Evolutionary conservation across 1,140 invertebrate species (phyloP).

Genomic region (Himalopsyche phryganea): DNA sequence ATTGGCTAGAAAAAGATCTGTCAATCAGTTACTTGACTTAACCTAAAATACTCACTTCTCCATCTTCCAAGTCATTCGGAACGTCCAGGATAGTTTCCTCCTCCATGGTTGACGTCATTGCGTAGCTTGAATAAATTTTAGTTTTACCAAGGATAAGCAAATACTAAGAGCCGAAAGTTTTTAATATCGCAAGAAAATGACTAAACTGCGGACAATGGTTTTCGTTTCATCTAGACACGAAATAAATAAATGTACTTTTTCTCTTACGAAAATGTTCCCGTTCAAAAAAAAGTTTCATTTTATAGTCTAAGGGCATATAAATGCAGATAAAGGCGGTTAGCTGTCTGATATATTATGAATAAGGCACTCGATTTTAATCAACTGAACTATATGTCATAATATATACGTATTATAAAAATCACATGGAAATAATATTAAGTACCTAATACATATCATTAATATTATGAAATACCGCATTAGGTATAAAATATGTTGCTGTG

Average conservation of each 20-base stretch:
- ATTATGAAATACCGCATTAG: too few relatives aligned
- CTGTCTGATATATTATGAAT: too few relatives aligned
- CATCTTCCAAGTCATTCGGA: conserved; percentile 14
- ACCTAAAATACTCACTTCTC: conserved; percentile 25
- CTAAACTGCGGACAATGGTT: background rate
- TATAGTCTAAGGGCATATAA: conserved; percentile 12
- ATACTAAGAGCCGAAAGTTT: background rate
- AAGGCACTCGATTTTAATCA: too few relatives aligned
- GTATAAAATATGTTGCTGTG: too few relatives aligned
- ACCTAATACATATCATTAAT: too few relatives aligned
- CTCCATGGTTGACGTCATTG: conserved; percentile 23
- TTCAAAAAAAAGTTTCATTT: conserved; percentile 26
- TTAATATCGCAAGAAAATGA: background rate
- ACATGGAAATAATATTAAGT: too few relatives aligned
- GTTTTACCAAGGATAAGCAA: too few relatives aligned
- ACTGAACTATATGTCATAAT: too few relatives aligned
- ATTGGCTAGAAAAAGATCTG: conserved; percentile 6
- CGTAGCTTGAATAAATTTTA: too few relatives aligned
- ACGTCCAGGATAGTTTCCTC: conserved; percentile 17
- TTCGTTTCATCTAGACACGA: background rate
- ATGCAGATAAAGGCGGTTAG: too few relatives aligned
- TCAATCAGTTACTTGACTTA: conserved; percentile 11
- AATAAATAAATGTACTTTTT: conserved; percentile 12
- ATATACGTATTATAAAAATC: too few relatives aligned
- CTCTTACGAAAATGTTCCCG: conserved; percentile 10